Base-by-base conservation (phyloP, 2,888 invertebrate species). In the Ophion slaviceki region DNA sequence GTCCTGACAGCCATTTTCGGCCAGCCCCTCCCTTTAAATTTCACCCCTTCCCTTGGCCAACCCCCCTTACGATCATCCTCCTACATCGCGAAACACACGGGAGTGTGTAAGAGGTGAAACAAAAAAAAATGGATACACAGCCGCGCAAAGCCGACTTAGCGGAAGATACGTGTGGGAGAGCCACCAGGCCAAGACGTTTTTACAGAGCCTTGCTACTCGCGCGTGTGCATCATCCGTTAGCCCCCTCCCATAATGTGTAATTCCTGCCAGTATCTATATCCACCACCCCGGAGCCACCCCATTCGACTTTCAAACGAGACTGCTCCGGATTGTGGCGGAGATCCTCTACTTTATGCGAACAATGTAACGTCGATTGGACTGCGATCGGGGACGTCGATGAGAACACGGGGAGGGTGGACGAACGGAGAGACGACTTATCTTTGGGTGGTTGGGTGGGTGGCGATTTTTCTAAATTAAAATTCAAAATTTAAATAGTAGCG, bases 1-100 rank as follows among this genome's bases (percentile, higher is more conserved):
- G 91, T 91, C 91, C 91, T 91, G 92, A 91, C 92, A 92, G 92
- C 93, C 93, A 93, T 93, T 93, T 93, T 93, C 91, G 91, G 89
- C 71, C 88, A 92, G 93, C 93, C 93, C 93, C 93, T 93, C 93
- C 93, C 93, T 93, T 93, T 90, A 88, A 90, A 89, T 89, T 90
- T 88, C 90, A 89, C 89, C 89, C 90, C 91, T 89, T 7, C 61
- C 28, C 80, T 59, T 2, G 20, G 62, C 28, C 14, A 10, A 45
- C 36, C 89, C 87, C 84, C 84, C 87, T 79, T 86, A 17, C 75
- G 36, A 68, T 24, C 17, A 53, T 67, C n/a, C 67, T 53, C 36
- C 28, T 53, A 79, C 70, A 66, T 82, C 81, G 28, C 53, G 85
- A 62, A 61, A 76, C 67, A 84, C 66, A 80, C 78, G 84, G 86